phyloP scores from a whole-genome alignment of 2,888 invertebrate species.

The Athalia circularis region DNA sequence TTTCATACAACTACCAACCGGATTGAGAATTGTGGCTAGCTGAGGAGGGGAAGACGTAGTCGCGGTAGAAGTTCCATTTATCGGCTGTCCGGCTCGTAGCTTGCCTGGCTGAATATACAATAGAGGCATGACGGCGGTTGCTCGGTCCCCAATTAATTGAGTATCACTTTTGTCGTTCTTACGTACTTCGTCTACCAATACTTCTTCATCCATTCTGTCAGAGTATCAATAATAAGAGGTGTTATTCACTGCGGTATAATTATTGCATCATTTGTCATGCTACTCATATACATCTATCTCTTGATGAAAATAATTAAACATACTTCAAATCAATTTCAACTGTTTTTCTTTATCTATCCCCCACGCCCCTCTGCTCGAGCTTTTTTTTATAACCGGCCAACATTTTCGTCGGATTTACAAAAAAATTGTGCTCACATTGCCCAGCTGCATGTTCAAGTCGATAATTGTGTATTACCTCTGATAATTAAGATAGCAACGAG shows the following conservation, averaged over 20 bases:
- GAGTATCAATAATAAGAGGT: background rate
- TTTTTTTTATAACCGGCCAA: no score
- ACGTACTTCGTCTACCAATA: conserved; percentile 65
- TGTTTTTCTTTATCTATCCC: no score
- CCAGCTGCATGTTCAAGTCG: no score
- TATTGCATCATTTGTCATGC: no score
- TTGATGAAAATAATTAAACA: no score
- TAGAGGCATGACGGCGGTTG: conserved; percentile 68
- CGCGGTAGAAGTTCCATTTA: conserved; percentile 62
- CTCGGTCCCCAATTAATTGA: conserved; percentile 52
- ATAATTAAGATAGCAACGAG: no score
- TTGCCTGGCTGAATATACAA: conserved; percentile 69
- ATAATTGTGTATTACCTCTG: no score
- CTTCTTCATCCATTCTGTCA: conserved; percentile 68
- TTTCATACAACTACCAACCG: conserved; percentile 62
- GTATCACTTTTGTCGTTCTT: conserved; percentile 60
- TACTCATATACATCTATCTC: no score
- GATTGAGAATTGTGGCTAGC: conserved; percentile 67
- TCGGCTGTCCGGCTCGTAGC: conserved; percentile 60
- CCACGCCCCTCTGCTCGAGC: no score
- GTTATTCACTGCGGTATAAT: background rate
- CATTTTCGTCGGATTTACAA: no score
- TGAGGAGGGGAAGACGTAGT: conserved; percentile 64
- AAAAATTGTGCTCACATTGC: no score
- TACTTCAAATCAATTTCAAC: no score